Base-by-base conservation (phyloP, 2,888 invertebrate genomes). In the Eristalis arbustorum region DNA sequence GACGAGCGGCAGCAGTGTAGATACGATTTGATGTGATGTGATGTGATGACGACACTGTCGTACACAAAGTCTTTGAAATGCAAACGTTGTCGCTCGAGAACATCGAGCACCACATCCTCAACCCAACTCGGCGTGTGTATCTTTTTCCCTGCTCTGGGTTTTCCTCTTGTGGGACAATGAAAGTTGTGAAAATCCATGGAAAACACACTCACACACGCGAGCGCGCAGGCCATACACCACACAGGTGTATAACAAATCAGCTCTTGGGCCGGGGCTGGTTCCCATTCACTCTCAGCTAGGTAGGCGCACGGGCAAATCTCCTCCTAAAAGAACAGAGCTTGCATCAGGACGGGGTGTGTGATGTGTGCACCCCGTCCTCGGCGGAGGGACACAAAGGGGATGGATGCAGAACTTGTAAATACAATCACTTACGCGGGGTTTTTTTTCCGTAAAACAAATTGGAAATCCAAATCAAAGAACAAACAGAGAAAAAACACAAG, bases 181-280 rank as follows among this genome's bases (percentile, higher is more conserved):
- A 83, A 77, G 73, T 83, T 83, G 77, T 77, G 77, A 73, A 83
- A 78, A 77, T 76, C 73, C 72, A 63, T 42, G 23, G 28, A 73
- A 40, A 73, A 62, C 23, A 61, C 63, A 76, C 42, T 69, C 62
- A 37, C 66, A 56, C 73, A 63, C 13, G 11, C 34, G 13, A 40
- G 11, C 56, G 22, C n/a, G 31, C 10, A 64, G 8, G 6, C 49
- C 49, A 8, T 18, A 62, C 71, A 57, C 66, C 71, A 57, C 66
- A 67, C 25, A 25, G 18, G 66, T 72, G 84, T 64, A 85, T 40
- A 85, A 85, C 85, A 85, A 85, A 73, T 83, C 72, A n/a, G n/a
- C 67, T 75, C 64, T 68, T 68, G 74, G 63, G 49, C 40, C 49
- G 23, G 49, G 49, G 49, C 49, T 49, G 49, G 8, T 49, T n/a